Percentiles rank a stretch among this genome's conserved stretches.
These are phyloP conservation scores for Danio kyathit DNA, from an alignment of 2,797 vertebrate species.

Conservation along the genomic window DNA sequence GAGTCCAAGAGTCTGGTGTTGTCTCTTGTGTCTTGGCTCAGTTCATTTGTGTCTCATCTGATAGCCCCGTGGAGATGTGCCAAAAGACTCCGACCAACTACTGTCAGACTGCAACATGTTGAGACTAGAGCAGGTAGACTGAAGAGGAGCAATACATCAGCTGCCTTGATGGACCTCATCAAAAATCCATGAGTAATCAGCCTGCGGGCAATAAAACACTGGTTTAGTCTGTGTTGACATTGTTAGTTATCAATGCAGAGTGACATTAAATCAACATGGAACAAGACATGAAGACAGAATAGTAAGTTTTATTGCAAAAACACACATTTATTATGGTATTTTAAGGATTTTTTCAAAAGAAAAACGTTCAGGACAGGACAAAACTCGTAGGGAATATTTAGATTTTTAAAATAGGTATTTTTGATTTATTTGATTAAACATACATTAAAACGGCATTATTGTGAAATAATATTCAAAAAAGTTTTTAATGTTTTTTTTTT, in stretches of 20 bases:
- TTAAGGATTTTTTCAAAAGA: not conserved
- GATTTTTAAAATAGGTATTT: too few species aligned
- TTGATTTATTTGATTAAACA: too few species aligned
- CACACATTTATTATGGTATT: not conserved
- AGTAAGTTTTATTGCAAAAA: not conserved
- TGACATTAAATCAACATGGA: conserved; percentile 30
- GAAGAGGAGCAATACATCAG: conserved; percentile 41
- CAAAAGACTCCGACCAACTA: conserved; percentile 56
- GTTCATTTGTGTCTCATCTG: conserved; percentile 57
- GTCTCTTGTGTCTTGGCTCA: conserved; percentile 60
- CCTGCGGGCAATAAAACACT: not conserved
- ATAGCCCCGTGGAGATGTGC: conserved; percentile 55
- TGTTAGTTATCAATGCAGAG: not conserved
- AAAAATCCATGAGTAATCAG: conserved; percentile 51
- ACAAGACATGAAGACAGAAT: not conserved
- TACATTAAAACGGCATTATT: too few species aligned
- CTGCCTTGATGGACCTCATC: conserved; percentile 46
- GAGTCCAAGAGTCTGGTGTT: conserved; percentile 52
- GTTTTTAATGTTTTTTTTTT: too few species aligned
- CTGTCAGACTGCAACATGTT: conserved; percentile 55
- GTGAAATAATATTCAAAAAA: too few species aligned
- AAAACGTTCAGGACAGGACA: not conserved
- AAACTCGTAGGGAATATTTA: too few species aligned
- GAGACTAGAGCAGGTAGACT: conserved; percentile 50
- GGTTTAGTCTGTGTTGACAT: conserved; percentile 24